Evolutionary conservation across 1,140 invertebrate species (phyloP).

Genomic region (Homarus americanus): DNA sequence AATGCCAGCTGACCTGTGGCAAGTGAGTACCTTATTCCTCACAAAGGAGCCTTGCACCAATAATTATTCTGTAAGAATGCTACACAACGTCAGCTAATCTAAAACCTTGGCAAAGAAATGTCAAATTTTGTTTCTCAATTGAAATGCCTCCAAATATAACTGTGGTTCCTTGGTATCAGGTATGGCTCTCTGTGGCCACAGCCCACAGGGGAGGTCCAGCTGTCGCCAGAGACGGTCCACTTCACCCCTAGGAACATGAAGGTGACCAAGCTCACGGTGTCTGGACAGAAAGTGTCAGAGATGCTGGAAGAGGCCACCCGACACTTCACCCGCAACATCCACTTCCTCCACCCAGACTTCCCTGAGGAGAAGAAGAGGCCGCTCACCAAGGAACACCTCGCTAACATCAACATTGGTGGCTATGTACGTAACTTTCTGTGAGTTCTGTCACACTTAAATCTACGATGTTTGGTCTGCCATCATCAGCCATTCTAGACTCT

Average conservation of each 20-base stretch:
- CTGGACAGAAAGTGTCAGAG: slow-evolving; percentile 6
- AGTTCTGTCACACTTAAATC: too few relatives aligned
- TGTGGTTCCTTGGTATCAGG: not conserved
- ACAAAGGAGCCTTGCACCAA: not conserved
- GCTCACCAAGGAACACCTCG: not conserved
- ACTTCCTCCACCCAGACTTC: slow-evolving; percentile 51
- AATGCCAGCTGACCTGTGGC: slow-evolving; percentile 45
- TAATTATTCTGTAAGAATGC: not conserved
- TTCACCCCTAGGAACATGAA: slow-evolving; percentile 33
- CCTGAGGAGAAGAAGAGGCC: slow-evolving; percentile 16
- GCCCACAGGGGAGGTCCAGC: slow-evolving; percentile 15
- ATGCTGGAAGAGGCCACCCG: slow-evolving; percentile 36
- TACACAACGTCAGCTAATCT: too few relatives aligned
- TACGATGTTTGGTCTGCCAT: too few relatives aligned
- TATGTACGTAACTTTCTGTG: too few relatives aligned
- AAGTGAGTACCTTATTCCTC: slow-evolving; percentile 12
- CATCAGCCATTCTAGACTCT: too few relatives aligned
- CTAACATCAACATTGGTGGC: too few relatives aligned
- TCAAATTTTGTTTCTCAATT: too few relatives aligned
- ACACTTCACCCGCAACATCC: slow-evolving; percentile 28
- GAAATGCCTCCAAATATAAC: too few relatives aligned
- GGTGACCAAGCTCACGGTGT: slow-evolving; percentile 42
- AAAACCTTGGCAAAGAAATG: too few relatives aligned
- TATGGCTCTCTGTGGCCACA: slow-evolving; percentile 27
- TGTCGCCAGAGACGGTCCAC: slow-evolving; percentile 18